These are phyloP conservation scores for Holotrichia oblita DNA, from an alignment of 1,140 invertebrate species.

Conservation along the genomic window DNA sequence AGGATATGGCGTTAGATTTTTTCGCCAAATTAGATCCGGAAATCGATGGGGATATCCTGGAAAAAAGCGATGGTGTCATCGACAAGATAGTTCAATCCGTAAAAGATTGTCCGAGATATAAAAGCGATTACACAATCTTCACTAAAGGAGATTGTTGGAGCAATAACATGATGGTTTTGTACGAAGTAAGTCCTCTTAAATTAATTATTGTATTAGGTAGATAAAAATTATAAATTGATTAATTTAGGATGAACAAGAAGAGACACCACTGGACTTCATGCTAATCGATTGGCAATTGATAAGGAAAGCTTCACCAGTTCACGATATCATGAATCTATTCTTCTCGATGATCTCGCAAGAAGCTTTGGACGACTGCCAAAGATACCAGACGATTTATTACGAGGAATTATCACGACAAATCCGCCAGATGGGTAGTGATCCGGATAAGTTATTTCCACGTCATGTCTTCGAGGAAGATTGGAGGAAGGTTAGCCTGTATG, in stretches of 20 bases:
- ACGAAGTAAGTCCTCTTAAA: conserved; percentile 26
- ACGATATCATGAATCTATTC: conserved; percentile 14
- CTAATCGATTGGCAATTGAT: conserved; percentile 10
- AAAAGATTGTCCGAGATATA: background rate
- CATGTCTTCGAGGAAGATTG: conserved; percentile 59
- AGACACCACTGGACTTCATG: background rate
- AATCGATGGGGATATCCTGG: conserved; percentile 5
- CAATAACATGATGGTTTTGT: conserved; percentile 35
- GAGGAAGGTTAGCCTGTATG: conserved; percentile 56
- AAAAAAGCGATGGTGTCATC: background rate
- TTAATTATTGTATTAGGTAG: background rate
- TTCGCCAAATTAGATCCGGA: conserved; percentile 3
- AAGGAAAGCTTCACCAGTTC: background rate
- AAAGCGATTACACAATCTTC: background rate
- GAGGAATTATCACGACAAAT: background rate
- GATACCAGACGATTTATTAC: background rate
- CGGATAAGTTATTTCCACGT: conserved; percentile 62
- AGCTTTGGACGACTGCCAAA: background rate
- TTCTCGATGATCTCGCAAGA: background rate
- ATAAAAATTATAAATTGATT: background rate
- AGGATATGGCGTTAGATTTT: background rate
- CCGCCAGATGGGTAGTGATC: conserved; percentile 41
- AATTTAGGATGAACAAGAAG: background rate
- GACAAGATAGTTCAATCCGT: background rate
- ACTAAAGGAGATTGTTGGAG: conserved; percentile 29